Base-by-base conservation (phyloP, 1,140 invertebrate genomes). In the Drosophila quadrilineata region DNA sequence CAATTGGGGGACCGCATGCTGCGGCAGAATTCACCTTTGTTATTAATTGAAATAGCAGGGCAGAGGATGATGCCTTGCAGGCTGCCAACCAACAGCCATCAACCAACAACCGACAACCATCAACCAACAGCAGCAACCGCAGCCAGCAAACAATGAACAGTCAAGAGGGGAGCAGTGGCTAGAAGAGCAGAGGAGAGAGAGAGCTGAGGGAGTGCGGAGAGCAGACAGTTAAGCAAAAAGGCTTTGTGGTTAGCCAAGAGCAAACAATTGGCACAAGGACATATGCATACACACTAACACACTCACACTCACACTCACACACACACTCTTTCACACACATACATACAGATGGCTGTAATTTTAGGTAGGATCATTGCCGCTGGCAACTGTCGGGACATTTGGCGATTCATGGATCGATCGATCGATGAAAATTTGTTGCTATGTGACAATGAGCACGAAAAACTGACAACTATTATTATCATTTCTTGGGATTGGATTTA, bases 381-480 rank as follows among this genome's bases (percentile, higher is more conserved):
- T n/a, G n/a, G n/a, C n/a, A n/a, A n/a, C n/a, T n/a, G n/a, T n/a
- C n/a, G n/a, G n/a, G n/a, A n/a, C 57, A 38, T 56, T 57, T 38
- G 24, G 21, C 36, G 46, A 75, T 40, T 17, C n/a, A n/a, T 54
- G 60, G 53, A 31, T 54, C 33, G 36, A 71, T 65, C 71, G 63
- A 71, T 74, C 69, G 29, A 56, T 26, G 24, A 16, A 70, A 22
- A 22, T 45, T 74, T 64, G 54, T 28, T 28, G 1, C 33, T 24
- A 22, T 22, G 40, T 54, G 76, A 70, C 75, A 77, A 79, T 28
- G 56, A 62, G 59, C 54, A 58, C 62, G 36, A 63, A 50, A 67
- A 82, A 69, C 12, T 82, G 76, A 82, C 76, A 82, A 71, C 76
- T 80, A 82, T 84, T 82, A 82, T 84, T 71, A 76, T 80, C 75